Evolutionary conservation across 2,797 vertebrate genomes (phyloP).

Genomic region (Ispidina lecontei): DNA sequence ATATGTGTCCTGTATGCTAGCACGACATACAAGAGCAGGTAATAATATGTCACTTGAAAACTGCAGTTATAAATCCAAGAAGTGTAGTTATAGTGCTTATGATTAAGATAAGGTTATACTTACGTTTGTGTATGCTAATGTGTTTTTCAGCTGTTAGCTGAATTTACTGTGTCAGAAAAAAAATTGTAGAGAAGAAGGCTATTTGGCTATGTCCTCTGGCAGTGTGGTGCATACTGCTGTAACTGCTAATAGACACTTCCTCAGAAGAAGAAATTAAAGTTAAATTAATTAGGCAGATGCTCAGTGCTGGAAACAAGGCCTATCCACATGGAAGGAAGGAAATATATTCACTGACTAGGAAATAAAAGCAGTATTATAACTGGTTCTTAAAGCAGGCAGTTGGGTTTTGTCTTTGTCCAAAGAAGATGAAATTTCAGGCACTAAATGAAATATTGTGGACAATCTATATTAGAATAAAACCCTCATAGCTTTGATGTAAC

Average conservation of each 20-base stretch:
- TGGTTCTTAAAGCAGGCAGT: too few relatives aligned
- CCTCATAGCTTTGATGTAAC: too few relatives aligned
- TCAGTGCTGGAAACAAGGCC: not conserved
- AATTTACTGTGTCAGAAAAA: not conserved
- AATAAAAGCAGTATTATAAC: too few relatives aligned
- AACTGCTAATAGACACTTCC: not conserved
- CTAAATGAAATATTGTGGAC: too few relatives aligned
- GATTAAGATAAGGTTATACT: not conserved
- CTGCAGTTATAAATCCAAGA: not conserved
- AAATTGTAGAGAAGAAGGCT: not conserved
- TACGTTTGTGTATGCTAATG: not conserved
- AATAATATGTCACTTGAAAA: not conserved
- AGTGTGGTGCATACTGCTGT: not conserved
- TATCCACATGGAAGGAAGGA: not conserved
- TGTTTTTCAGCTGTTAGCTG: not conserved
- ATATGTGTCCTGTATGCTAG: not conserved
- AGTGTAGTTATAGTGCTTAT: not conserved
- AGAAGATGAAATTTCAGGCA: too few relatives aligned
- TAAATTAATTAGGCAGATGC: slow-evolving; percentile 3
- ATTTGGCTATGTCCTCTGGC: not conserved
- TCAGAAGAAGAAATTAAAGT: not conserved
- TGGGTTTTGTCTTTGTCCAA: too few relatives aligned
- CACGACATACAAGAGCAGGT: not conserved
- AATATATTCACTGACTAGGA: not conserved
- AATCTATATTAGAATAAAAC: too few relatives aligned